Base-by-base conservation (phyloP, 2,113 vertebrate genomes). In the Miniopterus natalensis region DNA sequence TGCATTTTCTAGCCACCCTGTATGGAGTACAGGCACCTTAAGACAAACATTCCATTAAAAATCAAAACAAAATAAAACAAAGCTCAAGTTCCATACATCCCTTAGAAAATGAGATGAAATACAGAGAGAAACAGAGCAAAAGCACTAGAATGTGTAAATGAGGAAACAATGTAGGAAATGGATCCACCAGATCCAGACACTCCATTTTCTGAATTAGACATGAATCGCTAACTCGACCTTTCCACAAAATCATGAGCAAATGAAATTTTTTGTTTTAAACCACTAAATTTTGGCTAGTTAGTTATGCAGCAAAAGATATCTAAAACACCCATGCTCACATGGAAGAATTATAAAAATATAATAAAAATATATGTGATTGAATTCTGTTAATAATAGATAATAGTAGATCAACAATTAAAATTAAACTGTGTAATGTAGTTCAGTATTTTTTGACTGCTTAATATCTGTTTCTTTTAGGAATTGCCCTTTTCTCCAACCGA, bases 241-340 rank as follows among this genome's bases (percentile, higher is more conserved):
- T 88, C 21, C 27, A 42, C 57, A 91, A 80, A 75, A 84, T 51
- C 7, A 65, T 45, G 31, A 88, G n/a, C 31, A 79, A 88, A 61
- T 63, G 1, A 61, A 68, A 40, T 36, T 42, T 57, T 79, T 84
- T 65, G 17, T 57, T 86, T 78, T 78, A 66, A 65, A 18, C 0
- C 5, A 88, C 14, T 85, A 40, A 23, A 53, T 59, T 42, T 65
- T 70, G 25, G 6, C 21, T n/a, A 18, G 1, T 51, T 81, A 14
- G 7, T 77, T 87, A 53, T 65, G 53, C 31, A 65, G 20, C 27
- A 84, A 31, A 36, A 23, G 6, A 61, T 40, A 42, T 79, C 17
- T 90, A 71, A 49, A 71, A 63, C 8, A 63, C 1, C 31, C 21
- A 63, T 40, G 3, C 0, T n/a, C 11, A 40, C 5, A 21, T 17